Evolutionary conservation across 1,140 invertebrate species (phyloP), one percentile per base, ranked within the genome.

Genomic region (Anoplophora glabripennis): DNA sequence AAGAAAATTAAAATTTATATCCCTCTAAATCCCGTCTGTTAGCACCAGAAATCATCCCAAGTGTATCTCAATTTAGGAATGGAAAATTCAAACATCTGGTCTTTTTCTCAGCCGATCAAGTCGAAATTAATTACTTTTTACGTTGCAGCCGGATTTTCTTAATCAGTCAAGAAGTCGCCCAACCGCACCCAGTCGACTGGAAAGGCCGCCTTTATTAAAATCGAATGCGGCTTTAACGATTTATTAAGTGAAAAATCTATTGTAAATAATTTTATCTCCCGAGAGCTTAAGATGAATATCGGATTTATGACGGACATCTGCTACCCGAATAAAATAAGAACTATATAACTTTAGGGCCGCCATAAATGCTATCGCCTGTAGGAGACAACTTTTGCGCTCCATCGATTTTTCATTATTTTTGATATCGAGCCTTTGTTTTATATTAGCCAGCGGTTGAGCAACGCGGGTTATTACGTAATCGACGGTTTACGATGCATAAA

Each of bases 1-100:
- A 64, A 61, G 58, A 55, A 64, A 64, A 64, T 64, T 64, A 64
- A 64, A 64, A 64, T 64, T 64, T 64, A 64, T 64, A 64, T 61
- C 63, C 56, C 53, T 41, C 48, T 53, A 61, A 61, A 64, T 61
- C 59, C 55, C 37, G 38, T 34, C 55, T 44, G 45, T 57, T 64
- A 36, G 40, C 44, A 21, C 15, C 47, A 38, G 45, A 45, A 59
- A 59, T 59, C 61, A 53, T 56, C 54, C 56, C n/a, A 7, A 28
- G 53, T 44, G 45, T 41, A 56, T 61, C 59, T 61, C 53, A 56
- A 59, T 54, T 60, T 38, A 4, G 37, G 34, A 46, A 33, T 42
- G 48, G 61, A 41, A 47, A 58, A 58, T 36, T 61, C 45, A 38
- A 65, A 61, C 60, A 63, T 63, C 63, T 65, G 57, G 60, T 33